Base-by-base conservation (phyloP, 2,113 vertebrate genomes). In the Oryctolagus cuniculus region DNA sequence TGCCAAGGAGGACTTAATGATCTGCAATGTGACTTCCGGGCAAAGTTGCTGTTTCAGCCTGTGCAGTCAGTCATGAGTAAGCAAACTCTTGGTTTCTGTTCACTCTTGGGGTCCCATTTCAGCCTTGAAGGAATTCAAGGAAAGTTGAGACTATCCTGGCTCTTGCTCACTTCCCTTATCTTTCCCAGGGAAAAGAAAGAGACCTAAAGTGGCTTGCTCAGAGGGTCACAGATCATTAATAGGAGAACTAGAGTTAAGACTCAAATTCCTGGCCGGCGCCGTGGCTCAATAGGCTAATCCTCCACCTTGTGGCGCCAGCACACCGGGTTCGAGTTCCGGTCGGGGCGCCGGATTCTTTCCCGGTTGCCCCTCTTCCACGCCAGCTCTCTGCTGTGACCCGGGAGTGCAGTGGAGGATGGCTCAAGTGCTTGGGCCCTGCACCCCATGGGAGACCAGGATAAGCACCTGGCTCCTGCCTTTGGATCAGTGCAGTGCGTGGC, bases 181-280 rank as follows among this genome's bases (percentile, higher is more conserved):
- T 88, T 79, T 1, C 38, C 75, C 44, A 34, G 83, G 81, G 24
- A 44, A 44, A 87, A 31, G n/a, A 73, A 53, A n/a, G 63, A 22
- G 4, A 66, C 22, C 25, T 27, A 36, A 93, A 87, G 31, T 69
- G 29, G 86, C 77, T 94, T 61, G 36, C 29, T 77, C 77, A 25
- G 27, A 66, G n/a, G 44, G 44, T 44, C 24, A 53, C 13, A 75
- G 53, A 19, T 87, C 69, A 38, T 89, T 38, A 78, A 61, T 55
- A 78, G 70, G 70, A 87, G 72, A 75, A 73, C 29, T 93, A 63
- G 82, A n/a, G 29, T 80, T 93, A 91, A 93, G 77, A 69, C 7
- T 12, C 24, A 63, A 2, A 87, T 51, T 91, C 70, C 75, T 87
- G 34, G n/a, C n/a, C n/a, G n/a, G n/a, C n/a, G n/a, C n/a, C n/a